Evolutionary conservation across 2,888 invertebrate genomes (phyloP).

Genomic region (Ormyrus nitidulus): DNA sequence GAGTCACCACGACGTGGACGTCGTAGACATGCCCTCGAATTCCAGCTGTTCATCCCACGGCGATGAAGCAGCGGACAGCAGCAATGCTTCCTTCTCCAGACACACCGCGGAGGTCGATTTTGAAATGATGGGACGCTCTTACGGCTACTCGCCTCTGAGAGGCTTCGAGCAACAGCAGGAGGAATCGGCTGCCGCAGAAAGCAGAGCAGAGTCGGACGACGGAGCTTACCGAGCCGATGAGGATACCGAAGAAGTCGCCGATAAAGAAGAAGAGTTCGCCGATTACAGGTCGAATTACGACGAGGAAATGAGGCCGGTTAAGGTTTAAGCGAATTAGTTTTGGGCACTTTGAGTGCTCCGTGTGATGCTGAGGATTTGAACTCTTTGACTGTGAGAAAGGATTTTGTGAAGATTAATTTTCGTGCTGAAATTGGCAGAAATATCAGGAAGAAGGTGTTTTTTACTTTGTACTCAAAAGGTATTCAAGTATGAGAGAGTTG

Average conservation of each 20-base stretch:
- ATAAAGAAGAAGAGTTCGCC: slow-evolving; percentile 21
- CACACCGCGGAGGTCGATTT: neutral
- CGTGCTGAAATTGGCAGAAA: too few species aligned
- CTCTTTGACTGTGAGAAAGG: neutral
- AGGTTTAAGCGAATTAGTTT: slow-evolving; percentile 61
- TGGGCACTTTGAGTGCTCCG: neutral
- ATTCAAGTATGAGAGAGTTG: too few species aligned
- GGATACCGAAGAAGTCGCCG: neutral
- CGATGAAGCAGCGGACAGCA: slow-evolving; percentile 60
- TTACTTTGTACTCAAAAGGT: too few species aligned
- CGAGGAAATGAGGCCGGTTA: slow-evolving; percentile 70
- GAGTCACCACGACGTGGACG: slow-evolving; percentile 66
- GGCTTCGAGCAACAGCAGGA: slow-evolving; percentile 16
- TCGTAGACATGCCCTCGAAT: slow-evolving; percentile 64
- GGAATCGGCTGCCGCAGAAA: slow-evolving; percentile 57
- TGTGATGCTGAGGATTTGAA: neutral
- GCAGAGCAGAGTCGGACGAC: slow-evolving; percentile 11
- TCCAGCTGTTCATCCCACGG: slow-evolving; percentile 65
- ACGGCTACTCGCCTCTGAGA: slow-evolving; percentile 12
- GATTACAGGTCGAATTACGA: slow-evolving; percentile 60
- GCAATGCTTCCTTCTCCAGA: neutral
- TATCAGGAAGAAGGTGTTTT: too few species aligned
- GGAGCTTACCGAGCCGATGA: slow-evolving; percentile 37
- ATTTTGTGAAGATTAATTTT: too few species aligned
- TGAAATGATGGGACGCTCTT: neutral